Conservation (phyloP, 2,113 vertebrate genomes). For the Corythornis vintsioides region DNA sequence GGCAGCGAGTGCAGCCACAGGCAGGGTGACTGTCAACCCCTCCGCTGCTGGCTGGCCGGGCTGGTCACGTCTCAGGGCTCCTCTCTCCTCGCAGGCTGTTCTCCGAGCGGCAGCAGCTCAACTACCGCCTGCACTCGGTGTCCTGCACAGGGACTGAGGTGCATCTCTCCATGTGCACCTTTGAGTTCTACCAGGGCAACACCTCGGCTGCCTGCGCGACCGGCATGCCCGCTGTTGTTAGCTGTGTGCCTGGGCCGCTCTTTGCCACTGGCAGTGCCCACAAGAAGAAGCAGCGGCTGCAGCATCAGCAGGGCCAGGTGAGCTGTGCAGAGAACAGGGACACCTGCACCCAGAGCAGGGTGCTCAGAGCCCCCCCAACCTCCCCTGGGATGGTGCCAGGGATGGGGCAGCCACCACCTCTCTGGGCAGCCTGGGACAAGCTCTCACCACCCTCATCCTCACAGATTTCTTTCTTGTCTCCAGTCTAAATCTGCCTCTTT, state of each 20-base stretch:
- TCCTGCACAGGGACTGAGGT: conserved; percentile 87
- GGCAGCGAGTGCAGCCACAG: rapidly evolving
- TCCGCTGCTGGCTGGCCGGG: neutral
- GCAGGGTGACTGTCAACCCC: neutral
- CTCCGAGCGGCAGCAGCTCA: conserved; percentile 82
- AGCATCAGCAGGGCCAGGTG: conserved; percentile 73
- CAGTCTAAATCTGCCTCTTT: no score
- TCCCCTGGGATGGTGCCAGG: no score
- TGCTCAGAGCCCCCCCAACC: no score
- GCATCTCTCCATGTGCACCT: conserved; percentile 89
- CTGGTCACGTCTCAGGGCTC: neutral
- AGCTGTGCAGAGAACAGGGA: neutral
- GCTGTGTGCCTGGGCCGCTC: conserved; percentile 86
- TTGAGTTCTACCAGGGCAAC: conserved; percentile 87
- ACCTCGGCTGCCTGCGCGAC: conserved; percentile 74
- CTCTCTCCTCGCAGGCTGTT: conserved; percentile 79
- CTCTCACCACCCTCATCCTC: no score
- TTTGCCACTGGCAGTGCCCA: conserved; percentile 69
- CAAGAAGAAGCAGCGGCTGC: conserved; percentile 81
- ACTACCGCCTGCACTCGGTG: conserved; percentile 87
- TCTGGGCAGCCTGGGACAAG: no score
- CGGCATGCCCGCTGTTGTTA: conserved; percentile 85
- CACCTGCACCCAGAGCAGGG: no score
- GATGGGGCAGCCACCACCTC: no score
- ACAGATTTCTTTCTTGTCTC: no score